Base-by-base conservation (phyloP, 1,140 invertebrate species). In the Oncopodura yosiiana region DNA sequence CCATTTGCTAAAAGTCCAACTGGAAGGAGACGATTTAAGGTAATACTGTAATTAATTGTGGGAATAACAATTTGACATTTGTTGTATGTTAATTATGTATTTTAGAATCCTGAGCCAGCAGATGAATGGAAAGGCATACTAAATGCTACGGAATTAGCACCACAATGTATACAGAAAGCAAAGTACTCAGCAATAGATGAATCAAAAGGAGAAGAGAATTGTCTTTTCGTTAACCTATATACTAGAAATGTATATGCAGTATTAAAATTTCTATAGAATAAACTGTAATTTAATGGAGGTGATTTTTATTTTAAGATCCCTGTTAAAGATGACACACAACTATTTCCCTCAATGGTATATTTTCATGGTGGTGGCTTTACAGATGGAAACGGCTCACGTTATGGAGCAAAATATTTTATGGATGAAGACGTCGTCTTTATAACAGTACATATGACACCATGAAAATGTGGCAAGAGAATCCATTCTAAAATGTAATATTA, bases 191-290 rank as follows among this genome's bases (percentile, higher is more conserved):
- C 42, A 14, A n/a, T 21, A n/a, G 23, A 16, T 4, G 24, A 39
- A 21, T 24, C 56, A 9, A 36, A 42, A 6, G 78, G 77, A 0
- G 65, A 74, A 11, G 84, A 87, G 66, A 83, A 87, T 69, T 87
- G 85, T 65, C 73, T 87, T 0, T 82, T 78, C 66, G 66, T 86
- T 0, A 86, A 86, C 63, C 74, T 86, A 0, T 86, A 77, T 68
- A 77, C 78, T 3, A 78, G 77, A 16, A 67, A 70, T 65, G 70
- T 74, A 61, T 56, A 53, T 53, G 43, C 6, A 36, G 14, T 39
- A 21, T 12, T 6, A 8, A 19, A 14, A n/a, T 30, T 23, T 34
- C 3, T 26, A 45, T 18, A 6, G 27, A 16, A 6, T 18, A 43
- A n/a, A 19, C 9, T 29, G n/a, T 36, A 12, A 4, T 16, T 14